Percentiles rank a stretch among this genome's conserved stretches.
Evolutionary conservation across 2,888 invertebrate species (phyloP).

Genomic region (Spialia ferax): DNA sequence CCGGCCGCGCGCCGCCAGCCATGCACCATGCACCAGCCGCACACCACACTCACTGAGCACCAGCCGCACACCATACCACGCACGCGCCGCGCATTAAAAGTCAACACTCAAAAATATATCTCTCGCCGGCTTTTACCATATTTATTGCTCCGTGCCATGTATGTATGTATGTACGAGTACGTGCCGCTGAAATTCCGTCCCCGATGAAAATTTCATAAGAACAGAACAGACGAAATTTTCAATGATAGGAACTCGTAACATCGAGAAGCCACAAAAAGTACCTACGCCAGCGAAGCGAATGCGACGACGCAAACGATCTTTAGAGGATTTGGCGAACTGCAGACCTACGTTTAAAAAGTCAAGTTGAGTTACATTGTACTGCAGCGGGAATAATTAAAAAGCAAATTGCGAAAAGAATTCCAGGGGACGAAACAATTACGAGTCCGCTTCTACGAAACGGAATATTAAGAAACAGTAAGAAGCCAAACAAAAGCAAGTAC

Average conservation of each 20-base stretch:
- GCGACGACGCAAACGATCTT: constrained; percentile 3
- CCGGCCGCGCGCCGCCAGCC: not conserved
- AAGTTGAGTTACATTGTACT: constrained; percentile 3
- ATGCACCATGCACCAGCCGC: not conserved
- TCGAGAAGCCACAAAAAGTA: constrained; percentile 16
- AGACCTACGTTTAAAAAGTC: constrained; percentile 14
- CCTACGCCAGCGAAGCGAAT: constrained; percentile 11
- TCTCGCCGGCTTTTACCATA: constrained; percentile 22
- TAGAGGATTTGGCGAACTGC: constrained; percentile 7
- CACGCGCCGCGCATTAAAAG: constrained; percentile 23
- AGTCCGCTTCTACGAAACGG: constrained; percentile 8
- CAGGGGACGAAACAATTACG: constrained; percentile 16
- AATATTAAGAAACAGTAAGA: constrained; percentile 33
- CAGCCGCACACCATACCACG: not conserved
- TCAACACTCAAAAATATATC: constrained; percentile 32
- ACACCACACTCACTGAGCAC: no score
- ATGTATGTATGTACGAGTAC: no score
- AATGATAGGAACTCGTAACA: constrained; percentile 1
- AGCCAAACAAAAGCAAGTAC: constrained; percentile 20
- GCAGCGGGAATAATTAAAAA: constrained; percentile 38
- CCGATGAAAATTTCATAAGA: constrained; percentile 30
- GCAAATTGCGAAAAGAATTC: constrained; percentile 25
- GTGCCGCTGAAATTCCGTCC: constrained; percentile 14
- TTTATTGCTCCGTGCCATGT: constrained; percentile 23
- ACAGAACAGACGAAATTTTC: constrained; percentile 27